Percentiles rank a stretch among this genome's conserved stretches.
Conservation (phyloP, 2,888 invertebrate genomes). For the Crioceris asparagi region DNA sequence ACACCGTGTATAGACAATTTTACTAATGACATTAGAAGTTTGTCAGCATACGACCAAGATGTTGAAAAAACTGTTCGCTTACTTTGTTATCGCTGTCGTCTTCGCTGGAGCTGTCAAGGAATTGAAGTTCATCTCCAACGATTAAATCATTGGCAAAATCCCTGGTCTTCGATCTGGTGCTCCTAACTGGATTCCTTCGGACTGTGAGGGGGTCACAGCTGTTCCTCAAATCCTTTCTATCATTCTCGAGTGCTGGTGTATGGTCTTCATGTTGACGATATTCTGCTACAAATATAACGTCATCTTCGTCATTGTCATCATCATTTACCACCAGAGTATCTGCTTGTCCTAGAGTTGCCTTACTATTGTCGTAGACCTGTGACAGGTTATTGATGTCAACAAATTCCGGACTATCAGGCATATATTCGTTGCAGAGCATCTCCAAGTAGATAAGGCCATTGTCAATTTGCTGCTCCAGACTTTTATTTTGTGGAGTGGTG, state of each 20-base stretch:
- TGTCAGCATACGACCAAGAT: no score
- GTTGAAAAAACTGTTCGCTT: no score
- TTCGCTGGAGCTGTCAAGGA: slow-evolving; percentile 19
- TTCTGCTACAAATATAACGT: slow-evolving; percentile 21
- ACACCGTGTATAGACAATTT: no score
- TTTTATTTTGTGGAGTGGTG: slow-evolving; percentile 1
- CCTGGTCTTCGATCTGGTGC: slow-evolving; percentile 16
- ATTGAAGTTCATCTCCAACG: slow-evolving; percentile 22
- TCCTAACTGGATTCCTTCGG: slow-evolving; percentile 22
- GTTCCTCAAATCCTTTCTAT: no score
- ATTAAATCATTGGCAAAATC: slow-evolving; percentile 18
- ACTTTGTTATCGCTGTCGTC: slow-evolving; percentile 17
- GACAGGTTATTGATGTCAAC: slow-evolving; percentile 20
- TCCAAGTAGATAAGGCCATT: slow-evolving; percentile 12
- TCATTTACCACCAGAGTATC: background rate
- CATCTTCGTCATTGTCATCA: slow-evolving; percentile 16
- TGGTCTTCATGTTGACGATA: slow-evolving; percentile 14
- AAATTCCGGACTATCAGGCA: slow-evolving; percentile 18
- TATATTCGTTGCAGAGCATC: slow-evolving; percentile 9
- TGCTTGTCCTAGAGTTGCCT: background rate
- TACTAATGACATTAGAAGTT: no score
- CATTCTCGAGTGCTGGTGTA: no score
- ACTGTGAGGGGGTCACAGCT: slow-evolving; percentile 6
- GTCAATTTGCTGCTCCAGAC: slow-evolving; percentile 6
- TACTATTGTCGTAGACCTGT: slow-evolving; percentile 5